phyloP scores from a whole-genome alignment of 2,888 invertebrate genomes.

The Standfussiana lucernea region DNA sequence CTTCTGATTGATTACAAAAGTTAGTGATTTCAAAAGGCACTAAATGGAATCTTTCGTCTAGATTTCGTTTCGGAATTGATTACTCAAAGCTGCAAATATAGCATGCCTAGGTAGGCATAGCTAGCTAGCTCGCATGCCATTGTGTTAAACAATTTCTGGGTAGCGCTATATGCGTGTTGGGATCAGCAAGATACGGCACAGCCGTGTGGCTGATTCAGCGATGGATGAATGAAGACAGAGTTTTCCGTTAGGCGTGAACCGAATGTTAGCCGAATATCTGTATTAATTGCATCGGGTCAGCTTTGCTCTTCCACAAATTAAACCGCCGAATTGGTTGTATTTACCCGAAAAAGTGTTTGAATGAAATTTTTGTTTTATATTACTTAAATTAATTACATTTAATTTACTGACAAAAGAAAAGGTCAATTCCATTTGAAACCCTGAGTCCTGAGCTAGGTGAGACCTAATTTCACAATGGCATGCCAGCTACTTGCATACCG shows the following conservation, averaged over 20 bases:
- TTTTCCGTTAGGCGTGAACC: neutral
- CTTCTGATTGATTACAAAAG: conserved; percentile 35
- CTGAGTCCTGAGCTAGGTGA: too few relatives aligned
- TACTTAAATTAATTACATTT: too few relatives aligned
- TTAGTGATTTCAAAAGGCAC: conserved; percentile 12
- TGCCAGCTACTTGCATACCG: neutral
- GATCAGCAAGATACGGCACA: neutral
- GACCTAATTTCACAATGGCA: too few relatives aligned
- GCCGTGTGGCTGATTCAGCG: neutral
- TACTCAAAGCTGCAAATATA: neutral
- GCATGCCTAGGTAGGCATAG: neutral
- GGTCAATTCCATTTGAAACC: too few relatives aligned
- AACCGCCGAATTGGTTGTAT: neutral
- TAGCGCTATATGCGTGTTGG: neutral
- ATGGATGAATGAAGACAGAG: neutral
- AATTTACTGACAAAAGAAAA: too few relatives aligned
- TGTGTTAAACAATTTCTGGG: neutral
- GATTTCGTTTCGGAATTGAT: neutral
- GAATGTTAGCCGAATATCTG: too few relatives aligned
- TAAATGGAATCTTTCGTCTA: neutral
- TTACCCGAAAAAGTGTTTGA: neutral
- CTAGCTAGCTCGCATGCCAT: neutral
- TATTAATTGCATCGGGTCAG: too few relatives aligned
- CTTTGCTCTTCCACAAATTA: neutral
- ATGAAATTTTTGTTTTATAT: too few relatives aligned